A percentile compares a stretch with the other conserved stretches of the same genome.
These are phyloP conservation scores for Stichodactyla mertensii DNA, from an alignment of 64 coral and sea anemone species.

Conservation along the genomic window DNA sequence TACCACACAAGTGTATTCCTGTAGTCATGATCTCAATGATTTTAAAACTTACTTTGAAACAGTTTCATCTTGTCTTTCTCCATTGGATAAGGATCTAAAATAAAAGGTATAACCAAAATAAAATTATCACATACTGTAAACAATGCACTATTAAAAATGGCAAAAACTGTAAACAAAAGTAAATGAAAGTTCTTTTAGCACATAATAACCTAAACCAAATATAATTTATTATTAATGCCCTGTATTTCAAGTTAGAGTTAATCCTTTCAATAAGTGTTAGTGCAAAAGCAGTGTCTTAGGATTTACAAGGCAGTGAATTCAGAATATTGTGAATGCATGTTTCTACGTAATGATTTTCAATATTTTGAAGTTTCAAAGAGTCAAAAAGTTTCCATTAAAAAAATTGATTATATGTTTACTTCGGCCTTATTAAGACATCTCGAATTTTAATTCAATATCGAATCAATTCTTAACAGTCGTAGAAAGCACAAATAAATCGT, in stretches of 20 bases:
- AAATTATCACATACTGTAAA: background rate
- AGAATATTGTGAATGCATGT: no score
- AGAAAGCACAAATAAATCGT: background rate
- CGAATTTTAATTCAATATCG: background rate
- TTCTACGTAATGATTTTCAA: no score
- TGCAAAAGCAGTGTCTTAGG: no score
- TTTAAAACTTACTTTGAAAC: slow-evolving; percentile 51
- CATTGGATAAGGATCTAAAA: slow-evolving; percentile 69
- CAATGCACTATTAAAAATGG: background rate
- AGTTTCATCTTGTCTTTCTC: slow-evolving; percentile 76
- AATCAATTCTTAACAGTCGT: background rate
- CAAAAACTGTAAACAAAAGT: no score
- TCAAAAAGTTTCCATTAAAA: background rate
- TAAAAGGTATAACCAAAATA: slow-evolving; percentile 6
- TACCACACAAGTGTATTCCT: no score
- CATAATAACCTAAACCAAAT: no score
- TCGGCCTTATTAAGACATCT: background rate
- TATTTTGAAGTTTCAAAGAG: background rate
- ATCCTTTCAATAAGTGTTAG: no score
- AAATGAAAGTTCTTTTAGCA: no score
- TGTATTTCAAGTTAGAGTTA: no score
- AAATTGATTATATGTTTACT: background rate
- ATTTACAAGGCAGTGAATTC: no score
- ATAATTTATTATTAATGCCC: no score
- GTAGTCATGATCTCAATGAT: background rate